phyloP scores from a whole-genome alignment of 2,113 vertebrate species.

The Ploceus nigricollis region DNA sequence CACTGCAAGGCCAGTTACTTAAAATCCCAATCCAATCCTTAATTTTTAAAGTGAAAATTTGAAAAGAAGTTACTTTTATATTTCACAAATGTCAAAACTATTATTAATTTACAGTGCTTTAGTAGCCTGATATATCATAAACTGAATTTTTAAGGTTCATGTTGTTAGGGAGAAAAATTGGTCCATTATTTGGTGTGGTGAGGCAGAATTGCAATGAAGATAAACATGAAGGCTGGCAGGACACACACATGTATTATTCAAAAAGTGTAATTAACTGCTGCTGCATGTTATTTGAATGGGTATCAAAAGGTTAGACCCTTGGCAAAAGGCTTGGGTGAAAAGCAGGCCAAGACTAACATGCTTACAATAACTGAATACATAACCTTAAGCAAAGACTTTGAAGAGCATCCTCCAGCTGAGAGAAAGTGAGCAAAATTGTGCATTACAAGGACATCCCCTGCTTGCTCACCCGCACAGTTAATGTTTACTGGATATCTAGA shows the following conservation, averaged over 20 bases:
- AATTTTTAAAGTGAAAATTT: background rate
- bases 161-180: background rate
- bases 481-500: background rate
- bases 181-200: background rate
- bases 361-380: background rate
- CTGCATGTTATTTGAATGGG: background rate
- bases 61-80: background rate
- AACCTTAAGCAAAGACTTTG: background rate
- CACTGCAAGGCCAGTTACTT: background rate
- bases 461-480: background rate
- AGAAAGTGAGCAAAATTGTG: background rate
- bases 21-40: background rate
- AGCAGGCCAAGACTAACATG: background rate
- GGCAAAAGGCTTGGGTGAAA: background rate
- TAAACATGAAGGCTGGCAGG: background rate
- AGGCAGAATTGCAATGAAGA: background rate
- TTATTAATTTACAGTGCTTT: background rate
- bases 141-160: background rate
- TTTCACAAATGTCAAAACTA: background rate
- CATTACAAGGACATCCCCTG: background rate
- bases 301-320: background rate
- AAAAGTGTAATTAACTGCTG: background rate
- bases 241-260: background rate
- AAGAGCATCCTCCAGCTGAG: background rate
- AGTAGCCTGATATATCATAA: background rate